Evolutionary conservation across 2,113 vertebrate genomes (phyloP).

Genomic region (Gambusia holbrooki): DNA sequence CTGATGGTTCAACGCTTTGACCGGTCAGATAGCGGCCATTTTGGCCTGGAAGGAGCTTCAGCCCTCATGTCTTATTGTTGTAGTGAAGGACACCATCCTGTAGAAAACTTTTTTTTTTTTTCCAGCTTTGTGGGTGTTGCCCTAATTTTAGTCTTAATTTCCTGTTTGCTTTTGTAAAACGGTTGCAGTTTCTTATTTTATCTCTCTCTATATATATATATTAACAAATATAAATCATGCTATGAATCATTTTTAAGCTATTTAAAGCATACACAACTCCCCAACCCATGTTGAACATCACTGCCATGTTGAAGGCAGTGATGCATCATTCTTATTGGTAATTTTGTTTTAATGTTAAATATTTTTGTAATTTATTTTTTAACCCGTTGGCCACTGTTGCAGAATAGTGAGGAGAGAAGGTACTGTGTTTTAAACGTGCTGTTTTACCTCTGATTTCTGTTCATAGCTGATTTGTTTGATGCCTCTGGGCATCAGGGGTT

Average conservation of each 20-base stretch:
- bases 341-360: conserved; percentile 71
- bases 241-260: conserved; percentile 70
- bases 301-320: too few species aligned
- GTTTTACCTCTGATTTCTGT: conserved; percentile 47
- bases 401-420: conserved; percentile 67
- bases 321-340: conserved; percentile 60
- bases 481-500: conserved; percentile 39
- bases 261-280: conserved; percentile 63
- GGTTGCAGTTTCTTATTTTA: conserved; percentile 46
- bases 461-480: conserved; percentile 3
- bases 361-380: conserved; percentile 83
- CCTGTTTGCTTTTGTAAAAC: conserved; percentile 59
- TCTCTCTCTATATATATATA: conserved; percentile 1
- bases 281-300: conserved; percentile 63
- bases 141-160: conserved; percentile 67
- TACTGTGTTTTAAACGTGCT: conserved; percentile 61
- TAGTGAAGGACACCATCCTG: background rate
- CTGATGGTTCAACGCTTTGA: background rate
- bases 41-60: background rate
- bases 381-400: conserved; percentile 70
- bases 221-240: conserved; percentile 30
- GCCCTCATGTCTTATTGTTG: background rate
- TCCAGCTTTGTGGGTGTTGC: conserved; percentile 44
- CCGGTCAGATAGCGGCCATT: background rate
- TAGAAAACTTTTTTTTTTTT: conserved; percentile 23